A percentile compares a stretch with the other conserved stretches of the same genome.
These are phyloP conservation scores for Hetaerina titia DNA, from an alignment of 2,888 invertebrate species.

Conservation along the genomic window DNA sequence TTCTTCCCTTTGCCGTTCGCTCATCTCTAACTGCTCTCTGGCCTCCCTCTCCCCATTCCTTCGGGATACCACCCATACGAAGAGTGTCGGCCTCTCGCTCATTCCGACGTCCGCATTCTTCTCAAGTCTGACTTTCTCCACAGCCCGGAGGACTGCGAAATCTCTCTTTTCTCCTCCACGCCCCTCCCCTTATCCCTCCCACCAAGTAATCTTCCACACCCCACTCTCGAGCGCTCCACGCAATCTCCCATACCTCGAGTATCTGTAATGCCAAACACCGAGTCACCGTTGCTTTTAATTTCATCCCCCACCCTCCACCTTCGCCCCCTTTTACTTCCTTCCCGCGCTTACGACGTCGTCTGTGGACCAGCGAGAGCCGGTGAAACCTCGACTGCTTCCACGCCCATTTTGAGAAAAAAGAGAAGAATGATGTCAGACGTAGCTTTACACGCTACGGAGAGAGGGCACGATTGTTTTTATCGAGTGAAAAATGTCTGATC, in stretches of 20 bases:
- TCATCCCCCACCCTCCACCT: neutral
- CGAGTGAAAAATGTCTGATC: neutral
- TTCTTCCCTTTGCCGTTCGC: neutral
- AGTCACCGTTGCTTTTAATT: slow-evolving; percentile 9
- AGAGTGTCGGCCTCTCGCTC: neutral
- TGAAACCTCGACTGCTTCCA: neutral
- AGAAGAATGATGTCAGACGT: neutral
- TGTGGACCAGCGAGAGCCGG: neutral
- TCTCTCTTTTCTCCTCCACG: slow-evolving; percentile 47
- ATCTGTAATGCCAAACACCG: neutral
- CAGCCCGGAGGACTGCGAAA: slow-evolving; percentile 16
- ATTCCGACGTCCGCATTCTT: slow-evolving; percentile 61
- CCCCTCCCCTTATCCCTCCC: neutral
- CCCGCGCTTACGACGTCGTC: neutral
- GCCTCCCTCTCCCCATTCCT: neutral
- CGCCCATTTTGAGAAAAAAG: neutral
- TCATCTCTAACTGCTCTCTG: neutral
- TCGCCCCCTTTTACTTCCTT: neutral
- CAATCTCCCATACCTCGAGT: slow-evolving; percentile 2
- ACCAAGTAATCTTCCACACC: neutral
- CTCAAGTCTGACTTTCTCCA: slow-evolving; percentile 46
- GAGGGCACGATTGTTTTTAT: slow-evolving; percentile 31
- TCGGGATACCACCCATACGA: slow-evolving; percentile 3
- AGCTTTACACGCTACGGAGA: neutral
- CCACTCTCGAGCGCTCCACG: neutral